These are phyloP conservation scores for Tauraco hartlaubi DNA, from an alignment of 2,797 vertebrate genomes.

Conservation along the genomic window DNA sequence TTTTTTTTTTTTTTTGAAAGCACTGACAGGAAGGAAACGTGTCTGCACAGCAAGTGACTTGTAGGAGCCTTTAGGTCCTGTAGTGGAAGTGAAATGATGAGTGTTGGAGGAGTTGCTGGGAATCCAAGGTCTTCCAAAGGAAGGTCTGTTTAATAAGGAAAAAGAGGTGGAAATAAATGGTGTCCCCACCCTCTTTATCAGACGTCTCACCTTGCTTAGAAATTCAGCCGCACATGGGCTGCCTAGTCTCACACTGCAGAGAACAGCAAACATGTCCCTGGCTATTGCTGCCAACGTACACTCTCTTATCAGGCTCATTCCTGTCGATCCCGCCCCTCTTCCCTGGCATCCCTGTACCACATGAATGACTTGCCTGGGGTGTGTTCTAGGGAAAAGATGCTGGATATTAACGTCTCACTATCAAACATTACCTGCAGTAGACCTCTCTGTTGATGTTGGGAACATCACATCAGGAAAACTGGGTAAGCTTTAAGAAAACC, in stretches of 20 bases:
- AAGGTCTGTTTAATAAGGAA: not conserved
- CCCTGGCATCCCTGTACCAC: not conserved
- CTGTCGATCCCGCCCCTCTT: not conserved
- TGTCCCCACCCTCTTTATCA: not conserved
- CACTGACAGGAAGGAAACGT: not conserved
- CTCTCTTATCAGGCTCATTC: not conserved
- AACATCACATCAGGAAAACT: not conserved
- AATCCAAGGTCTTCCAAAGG: not conserved
- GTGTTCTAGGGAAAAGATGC: not conserved
- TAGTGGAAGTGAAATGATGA: not conserved
- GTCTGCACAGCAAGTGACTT: constrained; percentile 1
- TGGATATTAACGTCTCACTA: not conserved
- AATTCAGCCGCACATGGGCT: not conserved
- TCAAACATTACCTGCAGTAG: not conserved
- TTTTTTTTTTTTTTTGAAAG: not conserved
- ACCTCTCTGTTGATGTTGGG: not conserved
- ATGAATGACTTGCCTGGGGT: not conserved
- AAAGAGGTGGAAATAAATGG: not conserved
- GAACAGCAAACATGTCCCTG: not conserved
- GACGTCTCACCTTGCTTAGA: not conserved
- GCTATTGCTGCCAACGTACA: not conserved
- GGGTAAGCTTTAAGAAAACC: not conserved
- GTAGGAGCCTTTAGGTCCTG: not conserved
- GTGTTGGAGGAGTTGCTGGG: not conserved
- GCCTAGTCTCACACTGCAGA: not conserved